Conservation (phyloP, 2,888 invertebrate genomes). For the Pheosia gnoma region DNA sequence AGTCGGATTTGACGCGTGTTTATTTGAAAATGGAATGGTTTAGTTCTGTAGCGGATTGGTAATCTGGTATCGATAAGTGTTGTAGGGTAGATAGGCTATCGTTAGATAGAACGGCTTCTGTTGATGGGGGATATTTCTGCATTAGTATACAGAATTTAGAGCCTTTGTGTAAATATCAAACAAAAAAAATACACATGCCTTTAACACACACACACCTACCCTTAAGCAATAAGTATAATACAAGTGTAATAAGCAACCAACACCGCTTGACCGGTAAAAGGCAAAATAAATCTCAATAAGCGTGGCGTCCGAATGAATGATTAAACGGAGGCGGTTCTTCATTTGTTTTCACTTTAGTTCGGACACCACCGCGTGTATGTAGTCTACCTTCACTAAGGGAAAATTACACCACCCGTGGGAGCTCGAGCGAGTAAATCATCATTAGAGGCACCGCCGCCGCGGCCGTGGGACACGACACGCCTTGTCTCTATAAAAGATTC, state of each 20-base stretch:
- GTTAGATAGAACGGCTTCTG: not conserved
- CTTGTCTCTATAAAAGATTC: constrained; percentile 80
- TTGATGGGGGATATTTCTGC: not conserved
- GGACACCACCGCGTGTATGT: constrained; percentile 62
- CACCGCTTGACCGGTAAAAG: constrained; percentile 59
- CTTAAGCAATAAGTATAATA: constrained; percentile 7
- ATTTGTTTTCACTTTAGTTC: constrained; percentile 80
- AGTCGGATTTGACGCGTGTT: constrained; percentile 5
- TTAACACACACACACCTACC: not conserved
- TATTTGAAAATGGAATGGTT: not conserved
- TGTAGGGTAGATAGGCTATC: not conserved
- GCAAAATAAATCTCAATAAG: constrained; percentile 76
- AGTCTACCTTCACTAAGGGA: constrained; percentile 65
- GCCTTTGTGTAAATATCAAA: not conserved
- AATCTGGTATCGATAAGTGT: not conserved
- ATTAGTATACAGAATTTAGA: not conserved
- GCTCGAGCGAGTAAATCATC: constrained; percentile 73
- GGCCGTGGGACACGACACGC: constrained; percentile 69
- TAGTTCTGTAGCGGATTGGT: not conserved
- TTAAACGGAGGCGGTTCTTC: constrained; percentile 75
- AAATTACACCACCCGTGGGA: constrained; percentile 79
- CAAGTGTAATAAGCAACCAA: constrained; percentile 29
- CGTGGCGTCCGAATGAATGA: constrained; percentile 71
- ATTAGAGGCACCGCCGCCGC: constrained; percentile 61
- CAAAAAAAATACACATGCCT: not conserved